phyloP scores from a whole-genome alignment of 2,113 vertebrate species.

The Eulemur macaco region DNA sequence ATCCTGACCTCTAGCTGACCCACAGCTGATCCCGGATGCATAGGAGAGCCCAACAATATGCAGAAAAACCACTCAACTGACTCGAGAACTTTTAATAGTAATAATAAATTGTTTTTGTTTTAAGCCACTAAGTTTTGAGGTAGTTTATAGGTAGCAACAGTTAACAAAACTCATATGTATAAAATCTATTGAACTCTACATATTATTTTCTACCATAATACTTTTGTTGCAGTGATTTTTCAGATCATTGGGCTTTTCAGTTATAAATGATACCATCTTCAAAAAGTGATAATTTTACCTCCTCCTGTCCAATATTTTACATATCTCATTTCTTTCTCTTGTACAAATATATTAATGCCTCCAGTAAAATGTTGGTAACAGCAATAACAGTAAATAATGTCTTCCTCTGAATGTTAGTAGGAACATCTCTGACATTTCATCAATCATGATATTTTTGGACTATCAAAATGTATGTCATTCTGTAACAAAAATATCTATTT shows the following conservation, averaged over 20 bases:
- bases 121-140: background rate
- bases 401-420: background rate
- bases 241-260: background rate
- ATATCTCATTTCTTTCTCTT: background rate
- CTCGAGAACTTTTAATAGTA: background rate
- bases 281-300: background rate
- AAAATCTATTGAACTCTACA: background rate
- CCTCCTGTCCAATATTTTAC: background rate
- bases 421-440: background rate
- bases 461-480: slow-evolving; percentile 10
- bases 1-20: background rate
- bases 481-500: background rate
- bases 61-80: background rate
- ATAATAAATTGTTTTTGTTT: background rate
- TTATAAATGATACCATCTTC: background rate
- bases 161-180: background rate
- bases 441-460: background rate
- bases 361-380: background rate
- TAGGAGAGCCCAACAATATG: background rate
- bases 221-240: background rate
- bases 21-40: background rate
- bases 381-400: slow-evolving; percentile 1
- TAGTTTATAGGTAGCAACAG: background rate
- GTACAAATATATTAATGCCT: background rate
- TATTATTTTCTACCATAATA: background rate